Percentiles rank a stretch among this genome's conserved stretches.
phyloP scores from a whole-genome alignment of 2,888 invertebrate genomes.

The Cephus pulcher region DNA sequence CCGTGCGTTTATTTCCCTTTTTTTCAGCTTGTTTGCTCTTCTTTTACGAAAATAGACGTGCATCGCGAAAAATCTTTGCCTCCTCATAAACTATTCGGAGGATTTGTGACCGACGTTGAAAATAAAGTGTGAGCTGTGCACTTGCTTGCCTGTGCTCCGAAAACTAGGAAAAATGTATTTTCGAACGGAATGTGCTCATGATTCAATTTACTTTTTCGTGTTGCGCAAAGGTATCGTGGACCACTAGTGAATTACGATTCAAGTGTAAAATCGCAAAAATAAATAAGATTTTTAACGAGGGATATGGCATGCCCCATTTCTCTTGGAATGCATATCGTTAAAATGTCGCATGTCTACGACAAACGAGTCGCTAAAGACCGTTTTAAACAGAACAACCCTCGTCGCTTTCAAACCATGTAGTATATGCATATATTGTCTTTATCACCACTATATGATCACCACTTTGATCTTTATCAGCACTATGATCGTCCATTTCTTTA shows the following conservation, averaged over 20 bases:
- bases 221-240: not conserved
- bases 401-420: not conserved
- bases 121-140: not conserved
- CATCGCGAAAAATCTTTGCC: not conserved
- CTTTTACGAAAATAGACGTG: not conserved
- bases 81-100: not conserved
- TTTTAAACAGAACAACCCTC: not conserved
- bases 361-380: not conserved
- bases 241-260: not conserved
- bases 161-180: not conserved
- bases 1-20: not conserved
- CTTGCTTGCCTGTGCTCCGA: not conserved
- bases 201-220: not conserved
- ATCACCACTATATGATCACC: not conserved
- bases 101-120: not conserved
- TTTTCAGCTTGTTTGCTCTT: not conserved
- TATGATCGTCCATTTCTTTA: not conserved
- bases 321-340: not conserved
- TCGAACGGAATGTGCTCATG: not conserved
- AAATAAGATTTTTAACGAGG: not conserved
- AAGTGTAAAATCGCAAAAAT: not conserved
- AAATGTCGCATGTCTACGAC: not conserved
- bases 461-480: not conserved
- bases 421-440: not conserved
- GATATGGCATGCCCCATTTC: not conserved